A percentile compares a stretch with the other conserved stretches of the same genome.
These are phyloP conservation scores for Ciconia nigra DNA, from an alignment of 2,797 vertebrate genomes.

Conservation along the genomic window DNA sequence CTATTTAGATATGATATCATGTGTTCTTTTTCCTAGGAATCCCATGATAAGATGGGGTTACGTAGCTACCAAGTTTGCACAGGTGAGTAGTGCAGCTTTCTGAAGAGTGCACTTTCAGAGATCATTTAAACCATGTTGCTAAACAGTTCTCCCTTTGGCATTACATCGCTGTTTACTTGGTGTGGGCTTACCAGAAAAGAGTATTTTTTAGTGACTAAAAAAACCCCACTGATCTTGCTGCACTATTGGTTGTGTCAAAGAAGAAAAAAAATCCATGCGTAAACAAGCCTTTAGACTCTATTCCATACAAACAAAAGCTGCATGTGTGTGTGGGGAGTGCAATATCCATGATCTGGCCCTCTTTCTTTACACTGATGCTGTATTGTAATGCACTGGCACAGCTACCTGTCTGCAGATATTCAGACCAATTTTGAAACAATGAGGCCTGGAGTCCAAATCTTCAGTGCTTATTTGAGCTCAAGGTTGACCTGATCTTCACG, in stretches of 20 bases:
- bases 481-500: background rate
- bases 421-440: background rate
- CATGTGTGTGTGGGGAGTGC: background rate
- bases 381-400: background rate
- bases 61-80: slow-evolving; percentile 89
- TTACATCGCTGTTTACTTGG: background rate
- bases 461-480: background rate
- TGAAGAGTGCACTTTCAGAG: background rate
- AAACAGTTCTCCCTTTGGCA: background rate
- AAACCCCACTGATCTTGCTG: background rate
- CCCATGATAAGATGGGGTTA: slow-evolving; percentile 91
- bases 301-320: background rate
- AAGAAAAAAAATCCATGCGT: background rate
- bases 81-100: slow-evolving; percentile 76
- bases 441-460: background rate
- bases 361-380: background rate
- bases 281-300: background rate
- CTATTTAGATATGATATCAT: background rate
- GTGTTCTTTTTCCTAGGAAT: slow-evolving; percentile 76
- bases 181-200: background rate
- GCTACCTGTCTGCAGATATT: background rate
- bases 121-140: background rate
- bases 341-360: background rate
- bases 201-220: background rate
- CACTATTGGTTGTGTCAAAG: background rate